These are phyloP conservation scores for Troglohyphantes excavatus DNA, from an alignment of 2,888 invertebrate genomes.

Conservation along the genomic window DNA sequence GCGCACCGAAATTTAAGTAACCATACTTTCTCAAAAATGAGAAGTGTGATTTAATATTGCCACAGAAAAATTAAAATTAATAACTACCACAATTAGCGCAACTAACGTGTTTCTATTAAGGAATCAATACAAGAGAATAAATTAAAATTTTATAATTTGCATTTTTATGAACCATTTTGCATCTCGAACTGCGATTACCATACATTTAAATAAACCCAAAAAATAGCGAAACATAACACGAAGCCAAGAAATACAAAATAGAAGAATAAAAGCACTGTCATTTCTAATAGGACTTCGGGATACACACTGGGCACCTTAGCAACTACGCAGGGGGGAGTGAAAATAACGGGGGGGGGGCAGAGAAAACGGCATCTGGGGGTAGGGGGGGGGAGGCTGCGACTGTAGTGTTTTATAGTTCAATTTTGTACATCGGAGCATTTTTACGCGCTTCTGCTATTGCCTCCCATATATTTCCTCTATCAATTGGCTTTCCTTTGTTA, in stretches of 20 bases:
- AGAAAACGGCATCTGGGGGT: slow-evolving; percentile 10
- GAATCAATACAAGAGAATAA: too few relatives aligned
- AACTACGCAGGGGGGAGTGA: not conserved
- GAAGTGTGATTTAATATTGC: too few relatives aligned
- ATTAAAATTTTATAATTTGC: too few relatives aligned
- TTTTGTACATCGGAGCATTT: slow-evolving; percentile 75
- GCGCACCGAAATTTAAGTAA: too few relatives aligned
- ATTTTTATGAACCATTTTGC: too few relatives aligned
- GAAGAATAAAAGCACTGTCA: slow-evolving; percentile 40
- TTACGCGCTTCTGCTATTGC: slow-evolving; percentile 73
- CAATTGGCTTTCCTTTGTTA: slow-evolving; percentile 75
- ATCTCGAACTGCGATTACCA: too few relatives aligned
- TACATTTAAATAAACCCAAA: too few relatives aligned
- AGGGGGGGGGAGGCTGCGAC: slow-evolving; percentile 52
- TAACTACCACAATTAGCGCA: too few relatives aligned
- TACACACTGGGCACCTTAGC: slow-evolving; percentile 48
- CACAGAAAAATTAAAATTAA: too few relatives aligned
- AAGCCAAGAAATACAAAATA: slow-evolving; percentile 1
- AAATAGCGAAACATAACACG: slow-evolving; percentile 3
- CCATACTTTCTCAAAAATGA: too few relatives aligned
- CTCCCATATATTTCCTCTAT: slow-evolving; percentile 75
- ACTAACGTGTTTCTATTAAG: too few relatives aligned
- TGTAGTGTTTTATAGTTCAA: slow-evolving; percentile 78
- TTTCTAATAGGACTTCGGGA: slow-evolving; percentile 69
- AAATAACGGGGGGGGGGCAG: not conserved